Evolutionary conservation across 2,888 invertebrate species (phyloP), one percentile per base, ranked within the genome.

Genomic region (Conistra vaccinii): DNA sequence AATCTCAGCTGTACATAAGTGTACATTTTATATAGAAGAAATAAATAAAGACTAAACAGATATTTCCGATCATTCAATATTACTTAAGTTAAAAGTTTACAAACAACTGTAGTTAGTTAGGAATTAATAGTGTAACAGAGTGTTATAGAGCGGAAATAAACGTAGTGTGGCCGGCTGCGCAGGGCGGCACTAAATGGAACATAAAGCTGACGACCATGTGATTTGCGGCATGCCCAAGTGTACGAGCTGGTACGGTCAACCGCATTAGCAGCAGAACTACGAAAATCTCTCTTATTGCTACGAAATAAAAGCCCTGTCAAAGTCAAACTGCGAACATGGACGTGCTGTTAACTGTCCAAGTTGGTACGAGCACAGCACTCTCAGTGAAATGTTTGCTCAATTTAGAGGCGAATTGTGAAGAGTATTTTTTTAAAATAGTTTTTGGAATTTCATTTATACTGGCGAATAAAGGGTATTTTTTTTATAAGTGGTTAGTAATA

Each of bases 181-280:
- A 77, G 85, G 69, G 60, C 67, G 57, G 77, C 85, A 74, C 83
- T 81, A 76, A 83, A 82, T 82, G 83, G 83, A 77, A 82, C 85
- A 85, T 82, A 82, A 76, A 83, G 83, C 78, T 83, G 85, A 83
- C 77, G 85, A 83, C 85, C 82, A 83, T 85, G 82, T 85, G 82
- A 85, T 83, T 83, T 83, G 82, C 78, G 83, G 85, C 72, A 69
- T 73, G 72, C 67, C 78, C 66, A 77, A 83, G 69, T 81, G 72
- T 58, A 69, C 58, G 63, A 35, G 35, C 73, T 63, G 26, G 65
- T 79, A 69, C 55, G 48, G 76, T 58, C 62, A 77, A 32, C 32
- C 26, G 32, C 7, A 42, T 20, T 5, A 75, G 26, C 48, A 57
- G 7, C 9, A 32, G 7, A 26, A 75, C 39, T 75, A 51, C 48